These are phyloP conservation scores for Conops quadrifasciatus DNA, from an alignment of 2,888 invertebrate species.

Conservation along the genomic window DNA sequence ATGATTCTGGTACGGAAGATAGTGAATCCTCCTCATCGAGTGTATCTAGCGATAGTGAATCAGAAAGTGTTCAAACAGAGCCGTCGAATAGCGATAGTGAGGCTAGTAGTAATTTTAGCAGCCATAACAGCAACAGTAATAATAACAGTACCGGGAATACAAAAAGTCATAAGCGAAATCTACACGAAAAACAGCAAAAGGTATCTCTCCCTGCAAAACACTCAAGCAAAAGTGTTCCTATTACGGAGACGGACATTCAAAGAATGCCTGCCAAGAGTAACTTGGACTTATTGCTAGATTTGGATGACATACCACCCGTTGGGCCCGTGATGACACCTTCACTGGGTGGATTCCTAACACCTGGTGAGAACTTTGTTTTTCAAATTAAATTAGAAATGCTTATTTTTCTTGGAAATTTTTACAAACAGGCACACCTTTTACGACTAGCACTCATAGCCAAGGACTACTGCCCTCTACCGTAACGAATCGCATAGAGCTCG, in stretches of 20 bases:
- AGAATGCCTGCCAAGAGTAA: constrained; percentile 71
- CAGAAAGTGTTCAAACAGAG: constrained; percentile 39
- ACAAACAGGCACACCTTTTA: constrained; percentile 53
- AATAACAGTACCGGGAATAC: background rate
- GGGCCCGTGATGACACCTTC: constrained; percentile 78
- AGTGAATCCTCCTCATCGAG: constrained; percentile 54
- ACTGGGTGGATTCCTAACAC: constrained; percentile 79
- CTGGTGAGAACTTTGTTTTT: constrained; percentile 61
- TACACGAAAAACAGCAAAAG: constrained; percentile 20
- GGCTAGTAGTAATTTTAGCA: too few relatives aligned
- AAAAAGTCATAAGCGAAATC: constrained; percentile 13
- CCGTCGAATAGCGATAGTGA: too few relatives aligned
- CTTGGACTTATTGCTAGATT: constrained; percentile 82
- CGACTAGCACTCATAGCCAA: background rate
- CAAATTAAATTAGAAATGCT: background rate
- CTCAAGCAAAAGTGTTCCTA: constrained; percentile 10
- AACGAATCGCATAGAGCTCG: constrained; percentile 67
- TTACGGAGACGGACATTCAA: constrained; percentile 42
- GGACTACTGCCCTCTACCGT: constrained; percentile 51
- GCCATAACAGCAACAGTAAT: background rate
- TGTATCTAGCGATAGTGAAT: constrained; percentile 22
- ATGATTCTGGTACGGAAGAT: constrained; percentile 55
- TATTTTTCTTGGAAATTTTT: background rate
- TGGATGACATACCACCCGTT: constrained; percentile 80
- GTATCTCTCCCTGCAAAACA: constrained; percentile 23